Evolutionary conservation across 37 sponge, comb jelly and placozoan genomes (phyloP).

Genomic region (Crambe crambe): DNA sequence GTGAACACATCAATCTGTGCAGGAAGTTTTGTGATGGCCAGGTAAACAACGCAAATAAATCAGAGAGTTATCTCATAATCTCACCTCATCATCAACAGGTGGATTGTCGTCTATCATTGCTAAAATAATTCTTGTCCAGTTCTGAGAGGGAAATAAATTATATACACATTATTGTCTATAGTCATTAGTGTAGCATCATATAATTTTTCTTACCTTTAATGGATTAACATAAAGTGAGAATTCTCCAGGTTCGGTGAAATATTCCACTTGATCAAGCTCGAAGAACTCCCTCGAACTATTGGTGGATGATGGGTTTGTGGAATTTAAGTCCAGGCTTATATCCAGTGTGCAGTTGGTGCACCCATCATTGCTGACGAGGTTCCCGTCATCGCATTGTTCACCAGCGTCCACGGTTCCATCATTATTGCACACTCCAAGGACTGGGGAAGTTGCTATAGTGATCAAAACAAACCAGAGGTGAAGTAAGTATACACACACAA

Average conservation of each 20-base stretch:
- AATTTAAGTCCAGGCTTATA: conserved; percentile 7
- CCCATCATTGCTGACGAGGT: background rate
- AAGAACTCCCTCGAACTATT: conserved; percentile 16
- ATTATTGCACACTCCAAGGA: too few species aligned
- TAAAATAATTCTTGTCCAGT: background rate
- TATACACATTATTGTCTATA: background rate
- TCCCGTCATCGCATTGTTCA: background rate
- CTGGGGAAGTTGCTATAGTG: too few species aligned
- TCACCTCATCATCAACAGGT: background rate
- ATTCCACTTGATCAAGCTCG: conserved; percentile 5
- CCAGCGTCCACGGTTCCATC: background rate
- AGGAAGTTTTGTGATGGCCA: background rate
- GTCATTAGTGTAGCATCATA: background rate
- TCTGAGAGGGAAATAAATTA: background rate
- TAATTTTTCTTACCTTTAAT: background rate
- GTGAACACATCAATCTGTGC: background rate
- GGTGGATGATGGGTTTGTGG: background rate
- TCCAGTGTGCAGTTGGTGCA: background rate
- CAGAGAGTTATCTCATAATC: background rate
- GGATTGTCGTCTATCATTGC: background rate
- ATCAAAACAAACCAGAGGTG: too few species aligned
- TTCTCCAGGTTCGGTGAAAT: background rate
- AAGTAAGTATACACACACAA: too few species aligned
- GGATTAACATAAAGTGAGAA: background rate
- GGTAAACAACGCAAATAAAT: background rate